These are phyloP conservation scores for Sminthurinus signatus DNA, from an alignment of 1,140 invertebrate genomes.

Conservation along the genomic window DNA sequence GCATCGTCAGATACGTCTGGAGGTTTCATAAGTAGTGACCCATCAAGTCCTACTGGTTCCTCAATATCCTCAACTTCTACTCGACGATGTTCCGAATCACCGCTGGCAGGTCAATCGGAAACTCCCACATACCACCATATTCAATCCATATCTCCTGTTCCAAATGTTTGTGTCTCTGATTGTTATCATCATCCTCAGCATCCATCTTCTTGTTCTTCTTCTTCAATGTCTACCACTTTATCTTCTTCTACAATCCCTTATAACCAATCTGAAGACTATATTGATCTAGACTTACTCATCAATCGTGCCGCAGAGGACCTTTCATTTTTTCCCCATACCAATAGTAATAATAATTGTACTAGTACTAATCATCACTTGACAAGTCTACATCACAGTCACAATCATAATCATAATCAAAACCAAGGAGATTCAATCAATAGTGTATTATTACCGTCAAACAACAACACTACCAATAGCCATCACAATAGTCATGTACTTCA, in stretches of 20 bases:
- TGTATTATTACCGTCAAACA: neutral
- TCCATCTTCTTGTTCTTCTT: constrained; percentile 16
- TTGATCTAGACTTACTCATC: constrained; percentile 50
- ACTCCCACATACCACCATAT: neutral
- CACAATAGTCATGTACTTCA: neutral
- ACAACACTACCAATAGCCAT: neutral
- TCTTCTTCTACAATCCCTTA: neutral
- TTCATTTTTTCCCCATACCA: constrained; percentile 37
- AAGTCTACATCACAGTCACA: neutral
- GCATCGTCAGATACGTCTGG: constrained; percentile 37
- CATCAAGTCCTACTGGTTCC: constrained; percentile 33
- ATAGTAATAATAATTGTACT: constrained; percentile 4
- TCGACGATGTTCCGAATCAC: constrained; percentile 30
- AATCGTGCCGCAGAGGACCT: constrained; percentile 48
- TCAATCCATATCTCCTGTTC: neutral
- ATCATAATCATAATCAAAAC: neutral
- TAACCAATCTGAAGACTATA: constrained; percentile 45
- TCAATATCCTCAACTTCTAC: constrained; percentile 29
- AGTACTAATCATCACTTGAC: neutral
- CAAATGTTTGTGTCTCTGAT: constrained; percentile 9
- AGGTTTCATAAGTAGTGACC: constrained; percentile 29
- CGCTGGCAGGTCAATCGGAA: constrained; percentile 20
- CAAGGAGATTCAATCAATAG: neutral
- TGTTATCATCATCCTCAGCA: constrained; percentile 13
- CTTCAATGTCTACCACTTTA: constrained; percentile 7